These are phyloP conservation scores for Nothocercus nigrocapillus DNA, from an alignment of 2,113 vertebrate genomes.

Conservation along the genomic window DNA sequence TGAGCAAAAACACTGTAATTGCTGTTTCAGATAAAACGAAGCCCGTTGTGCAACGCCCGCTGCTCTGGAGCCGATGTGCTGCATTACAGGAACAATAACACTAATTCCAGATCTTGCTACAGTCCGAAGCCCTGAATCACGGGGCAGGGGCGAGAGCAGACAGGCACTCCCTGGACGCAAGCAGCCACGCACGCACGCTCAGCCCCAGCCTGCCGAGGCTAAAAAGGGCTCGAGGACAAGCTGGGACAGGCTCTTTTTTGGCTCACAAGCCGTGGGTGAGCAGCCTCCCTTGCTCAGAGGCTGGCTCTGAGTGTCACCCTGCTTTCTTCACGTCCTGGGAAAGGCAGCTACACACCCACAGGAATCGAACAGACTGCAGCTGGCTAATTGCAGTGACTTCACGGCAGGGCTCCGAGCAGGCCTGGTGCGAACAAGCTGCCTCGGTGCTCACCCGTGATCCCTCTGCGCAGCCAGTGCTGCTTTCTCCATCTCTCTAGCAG, in stretches of 20 bases:
- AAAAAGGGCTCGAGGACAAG: neutral
- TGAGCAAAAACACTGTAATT: slow-evolving; percentile 4
- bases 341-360: slow-evolving; percentile 21
- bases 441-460: neutral
- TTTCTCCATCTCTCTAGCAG: neutral
- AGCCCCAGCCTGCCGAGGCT: neutral
- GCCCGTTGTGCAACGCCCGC: slow-evolving; percentile 33
- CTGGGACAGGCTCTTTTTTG: neutral
- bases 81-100: slow-evolving; percentile 37
- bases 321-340: slow-evolving; percentile 25
- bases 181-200: neutral
- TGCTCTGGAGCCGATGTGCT: neutral
- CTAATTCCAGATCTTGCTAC: slow-evolving; percentile 52
- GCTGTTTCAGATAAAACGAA: slow-evolving; percentile 56
- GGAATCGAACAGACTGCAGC: neutral
- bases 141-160: neutral
- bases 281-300: neutral
- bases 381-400: slow-evolving; percentile 30
- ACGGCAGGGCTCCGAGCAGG: neutral
- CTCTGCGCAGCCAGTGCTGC: rapidly evolving
- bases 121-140: slow-evolving; percentile 65
- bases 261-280: neutral
- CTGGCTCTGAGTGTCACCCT: neutral
- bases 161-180: slow-evolving; percentile 29
- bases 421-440: neutral